Percentiles rank a stretch among this genome's conserved stretches.
Conservation (phyloP, 2,888 invertebrate genomes). For the Cheiracanthium punctorium region DNA sequence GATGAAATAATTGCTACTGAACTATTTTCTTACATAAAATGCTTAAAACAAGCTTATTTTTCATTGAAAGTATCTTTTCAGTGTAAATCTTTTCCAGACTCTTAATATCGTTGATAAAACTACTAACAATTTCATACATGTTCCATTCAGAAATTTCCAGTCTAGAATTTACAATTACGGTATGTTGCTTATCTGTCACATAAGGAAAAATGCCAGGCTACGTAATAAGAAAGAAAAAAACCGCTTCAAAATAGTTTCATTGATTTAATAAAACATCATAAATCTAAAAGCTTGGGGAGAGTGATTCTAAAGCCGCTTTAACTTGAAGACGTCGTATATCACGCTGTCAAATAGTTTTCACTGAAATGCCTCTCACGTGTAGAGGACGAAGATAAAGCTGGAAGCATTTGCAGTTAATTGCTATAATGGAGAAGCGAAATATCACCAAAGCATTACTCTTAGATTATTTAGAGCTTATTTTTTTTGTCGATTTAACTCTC, state of each 20-base stretch:
- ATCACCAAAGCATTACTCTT: background rate
- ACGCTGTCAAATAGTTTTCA: background rate
- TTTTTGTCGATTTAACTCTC: background rate
- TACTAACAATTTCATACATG: too few relatives aligned
- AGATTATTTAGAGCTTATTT: background rate
- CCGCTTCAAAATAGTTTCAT: background rate
- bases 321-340: background rate
- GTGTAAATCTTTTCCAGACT: too few relatives aligned
- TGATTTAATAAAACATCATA: background rate
- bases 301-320: background rate
- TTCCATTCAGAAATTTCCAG: too few relatives aligned
- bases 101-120: too few relatives aligned
- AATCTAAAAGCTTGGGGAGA: background rate
- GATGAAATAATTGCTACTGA: too few relatives aligned
- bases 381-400: background rate
- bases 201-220: too few relatives aligned
- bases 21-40: too few relatives aligned
- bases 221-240: too few relatives aligned
- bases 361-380: background rate
- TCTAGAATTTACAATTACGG: too few relatives aligned
- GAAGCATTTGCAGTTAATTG: background rate
- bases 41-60: too few relatives aligned
- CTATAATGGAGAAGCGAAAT: background rate
- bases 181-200: too few relatives aligned
- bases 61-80: too few relatives aligned